Evolutionary conservation across 2,113 vertebrate species (phyloP).

Genomic region (Pelmatolapia mariae): DNA sequence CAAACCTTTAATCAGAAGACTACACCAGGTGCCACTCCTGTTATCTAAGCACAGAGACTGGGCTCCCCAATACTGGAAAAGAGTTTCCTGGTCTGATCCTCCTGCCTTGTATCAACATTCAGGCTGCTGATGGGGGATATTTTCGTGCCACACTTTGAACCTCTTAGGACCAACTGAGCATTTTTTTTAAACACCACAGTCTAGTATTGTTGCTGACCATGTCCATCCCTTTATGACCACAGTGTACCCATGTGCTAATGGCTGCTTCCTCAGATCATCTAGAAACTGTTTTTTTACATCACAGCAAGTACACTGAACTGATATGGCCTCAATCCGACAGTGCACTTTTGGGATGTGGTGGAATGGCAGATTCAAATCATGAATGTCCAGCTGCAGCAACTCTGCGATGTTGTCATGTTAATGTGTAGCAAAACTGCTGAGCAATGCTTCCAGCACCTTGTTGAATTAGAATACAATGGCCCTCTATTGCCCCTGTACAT

Average conservation of each 20-base stretch:
- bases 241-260: background rate
- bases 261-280: background rate
- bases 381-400: background rate
- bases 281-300: background rate
- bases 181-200: background rate
- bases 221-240: background rate
- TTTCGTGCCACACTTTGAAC: rapidly evolving
- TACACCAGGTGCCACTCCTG: too few relatives aligned
- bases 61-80: background rate
- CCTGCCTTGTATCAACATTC: background rate
- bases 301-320: background rate
- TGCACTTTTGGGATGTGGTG: background rate
- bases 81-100: background rate
- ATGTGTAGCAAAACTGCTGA: background rate
- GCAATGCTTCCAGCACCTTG: background rate
- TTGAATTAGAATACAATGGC: background rate
- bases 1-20: background rate
- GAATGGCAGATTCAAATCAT: background rate
- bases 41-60: background rate
- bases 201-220: background rate
- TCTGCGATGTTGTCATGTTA: background rate
- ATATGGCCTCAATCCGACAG: rapidly evolving
- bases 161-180: background rate
- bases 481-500: background rate
- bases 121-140: background rate